phyloP scores from a whole-genome alignment of 1,140 invertebrate species.

The Idris sp. region DNA sequence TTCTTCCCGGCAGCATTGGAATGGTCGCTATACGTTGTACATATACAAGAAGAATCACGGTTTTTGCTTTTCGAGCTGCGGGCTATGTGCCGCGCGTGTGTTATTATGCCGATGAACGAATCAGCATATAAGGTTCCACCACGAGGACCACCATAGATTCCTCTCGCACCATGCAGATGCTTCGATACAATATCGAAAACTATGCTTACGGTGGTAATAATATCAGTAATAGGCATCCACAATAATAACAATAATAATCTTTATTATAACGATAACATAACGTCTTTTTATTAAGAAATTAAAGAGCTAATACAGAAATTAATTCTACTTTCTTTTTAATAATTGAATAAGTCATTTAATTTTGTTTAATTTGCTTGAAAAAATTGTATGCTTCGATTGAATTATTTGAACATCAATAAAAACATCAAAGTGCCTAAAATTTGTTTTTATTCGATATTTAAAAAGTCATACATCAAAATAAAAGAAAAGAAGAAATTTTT shows the following conservation, averaged over 20 bases:
- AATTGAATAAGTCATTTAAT: too few relatives aligned
- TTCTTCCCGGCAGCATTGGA: slow-evolving; percentile 50
- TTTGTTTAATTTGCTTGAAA: too few relatives aligned
- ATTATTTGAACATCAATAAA: too few relatives aligned
- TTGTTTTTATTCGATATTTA: too few relatives aligned
- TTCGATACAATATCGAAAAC: slow-evolving; percentile 39
- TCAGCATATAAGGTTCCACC: slow-evolving; percentile 42
- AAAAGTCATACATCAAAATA: slow-evolving; percentile 21
- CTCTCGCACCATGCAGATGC: slow-evolving; percentile 16
- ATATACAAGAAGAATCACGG: slow-evolving; percentile 41
- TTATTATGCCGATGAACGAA: slow-evolving; percentile 57
- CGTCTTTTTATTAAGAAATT: too few relatives aligned
- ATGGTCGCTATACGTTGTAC: slow-evolving; percentile 35
- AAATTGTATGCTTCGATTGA: too few relatives aligned
- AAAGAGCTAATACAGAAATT: too few relatives aligned
- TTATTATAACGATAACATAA: slow-evolving; percentile 2
- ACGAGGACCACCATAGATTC: slow-evolving; percentile 42
- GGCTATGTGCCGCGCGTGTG: slow-evolving; percentile 56
- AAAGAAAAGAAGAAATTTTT: background rate
- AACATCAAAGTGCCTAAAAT: too few relatives aligned
- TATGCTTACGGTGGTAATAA: slow-evolving; percentile 24
- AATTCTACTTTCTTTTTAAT: too few relatives aligned
- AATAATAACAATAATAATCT: slow-evolving; percentile 25
- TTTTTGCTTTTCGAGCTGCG: slow-evolving; percentile 60
- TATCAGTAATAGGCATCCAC: slow-evolving; percentile 25